phyloP scores from a whole-genome alignment of 2,797 vertebrate genomes.

The Tokudaia tokunoshimensis region DNA sequence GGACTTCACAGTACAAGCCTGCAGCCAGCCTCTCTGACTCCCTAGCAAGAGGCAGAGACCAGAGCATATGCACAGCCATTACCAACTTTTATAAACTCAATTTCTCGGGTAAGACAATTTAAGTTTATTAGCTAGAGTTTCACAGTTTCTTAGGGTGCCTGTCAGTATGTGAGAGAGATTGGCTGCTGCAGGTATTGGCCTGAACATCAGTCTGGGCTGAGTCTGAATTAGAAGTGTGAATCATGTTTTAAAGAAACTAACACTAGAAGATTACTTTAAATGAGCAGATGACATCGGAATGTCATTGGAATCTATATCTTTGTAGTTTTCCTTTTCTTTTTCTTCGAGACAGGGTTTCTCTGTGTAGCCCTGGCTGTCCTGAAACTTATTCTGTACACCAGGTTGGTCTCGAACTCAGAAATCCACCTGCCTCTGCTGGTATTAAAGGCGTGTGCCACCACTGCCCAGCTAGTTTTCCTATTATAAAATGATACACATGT shows the following conservation, averaged over 20 bases:
- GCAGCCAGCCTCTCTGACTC: background rate
- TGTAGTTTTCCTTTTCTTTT: background rate
- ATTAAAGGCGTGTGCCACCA: too few species aligned
- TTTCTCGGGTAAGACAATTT: background rate
- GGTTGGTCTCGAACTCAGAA: too few species aligned
- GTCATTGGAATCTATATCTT: constrained; percentile 20
- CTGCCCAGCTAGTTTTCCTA: background rate
- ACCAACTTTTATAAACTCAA: background rate
- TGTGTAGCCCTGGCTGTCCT: too few species aligned
- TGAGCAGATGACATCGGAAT: constrained; percentile 51
- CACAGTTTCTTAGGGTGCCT: background rate
- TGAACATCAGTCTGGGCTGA: background rate
- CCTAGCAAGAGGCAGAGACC: background rate
- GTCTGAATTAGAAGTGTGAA: background rate
- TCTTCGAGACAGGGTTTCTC: too few species aligned
- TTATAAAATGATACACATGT: background rate
- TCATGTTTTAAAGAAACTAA: constrained; percentile 42
- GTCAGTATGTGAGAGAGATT: background rate
- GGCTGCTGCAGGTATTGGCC: background rate
- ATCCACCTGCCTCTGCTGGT: too few species aligned
- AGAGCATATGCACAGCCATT: background rate
- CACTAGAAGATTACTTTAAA: constrained; percentile 45
- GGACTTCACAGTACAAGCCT: background rate
- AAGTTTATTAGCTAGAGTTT: background rate
- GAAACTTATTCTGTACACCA: too few species aligned